Conservation (phyloP, 2,113 vertebrate species). For the Larimichthys crocea region DNA sequence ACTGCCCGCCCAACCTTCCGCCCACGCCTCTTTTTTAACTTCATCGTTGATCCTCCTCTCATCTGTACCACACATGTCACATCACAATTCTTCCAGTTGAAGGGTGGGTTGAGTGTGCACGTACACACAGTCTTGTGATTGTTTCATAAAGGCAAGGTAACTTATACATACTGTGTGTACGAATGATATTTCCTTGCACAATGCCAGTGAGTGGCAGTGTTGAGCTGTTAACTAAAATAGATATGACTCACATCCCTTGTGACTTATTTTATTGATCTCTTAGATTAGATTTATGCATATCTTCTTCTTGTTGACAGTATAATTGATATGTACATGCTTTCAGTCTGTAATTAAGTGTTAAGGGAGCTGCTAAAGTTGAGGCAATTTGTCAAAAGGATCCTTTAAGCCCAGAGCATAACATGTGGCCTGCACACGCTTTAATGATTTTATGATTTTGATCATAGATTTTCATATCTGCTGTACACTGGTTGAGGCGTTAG, state of each 20-base stretch:
- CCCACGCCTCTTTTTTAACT: conserved; percentile 33
- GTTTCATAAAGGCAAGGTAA: not conserved
- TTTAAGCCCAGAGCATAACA: not conserved
- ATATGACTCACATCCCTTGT: not conserved
- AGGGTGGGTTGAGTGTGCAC: not conserved
- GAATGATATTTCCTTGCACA: not conserved
- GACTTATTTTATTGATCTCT: conserved; percentile 1
- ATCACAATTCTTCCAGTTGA: conserved; percentile 22
- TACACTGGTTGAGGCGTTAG: too few species aligned
- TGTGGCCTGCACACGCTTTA: not conserved
- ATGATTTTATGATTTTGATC: too few species aligned
- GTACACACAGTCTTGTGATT: not conserved
- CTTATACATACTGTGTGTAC: not conserved
- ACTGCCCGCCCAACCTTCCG: conserved; percentile 2
- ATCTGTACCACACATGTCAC: conserved; percentile 69
- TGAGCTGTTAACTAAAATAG: not conserved
- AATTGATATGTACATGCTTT: not conserved
- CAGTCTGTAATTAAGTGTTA: not conserved
- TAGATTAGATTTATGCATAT: not conserved
- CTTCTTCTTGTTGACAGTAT: conserved; percentile 1
- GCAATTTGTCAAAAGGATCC: not conserved
- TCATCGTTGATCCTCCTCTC: conserved; percentile 61
- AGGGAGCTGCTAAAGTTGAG: conserved; percentile 13
- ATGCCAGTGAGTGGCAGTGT: conserved; percentile 45
- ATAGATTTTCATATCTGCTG: too few species aligned